A percentile compares a stretch with the other conserved stretches of the same genome.
Evolutionary conservation across 1,140 invertebrate species (phyloP).

Genomic region (Streblospio benedicti): DNA sequence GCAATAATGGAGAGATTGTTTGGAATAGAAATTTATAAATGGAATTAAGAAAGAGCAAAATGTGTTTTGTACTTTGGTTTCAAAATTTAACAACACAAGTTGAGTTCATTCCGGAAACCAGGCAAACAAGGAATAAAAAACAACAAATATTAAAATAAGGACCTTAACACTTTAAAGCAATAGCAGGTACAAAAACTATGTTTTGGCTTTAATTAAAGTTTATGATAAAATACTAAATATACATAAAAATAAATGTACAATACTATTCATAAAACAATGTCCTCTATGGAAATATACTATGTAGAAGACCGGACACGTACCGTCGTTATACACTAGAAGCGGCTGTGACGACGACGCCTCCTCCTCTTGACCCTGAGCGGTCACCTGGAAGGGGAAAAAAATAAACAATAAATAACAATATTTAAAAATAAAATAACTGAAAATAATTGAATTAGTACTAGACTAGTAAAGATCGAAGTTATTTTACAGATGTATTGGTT

Average conservation of each 20-base stretch:
- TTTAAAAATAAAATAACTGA: not conserved
- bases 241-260: not conserved
- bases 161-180: not conserved
- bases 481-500: not conserved
- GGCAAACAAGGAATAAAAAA: too few species aligned
- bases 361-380: constrained; percentile 26
- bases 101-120: too few species aligned
- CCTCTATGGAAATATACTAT: too few species aligned
- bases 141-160: not conserved
- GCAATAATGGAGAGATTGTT: not conserved
- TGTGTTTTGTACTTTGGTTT: too few species aligned
- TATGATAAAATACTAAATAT: not conserved
- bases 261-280: too few species aligned
- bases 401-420: not conserved
- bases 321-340: constrained; percentile 36
- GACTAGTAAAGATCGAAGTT: not conserved
- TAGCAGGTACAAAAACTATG: not conserved
- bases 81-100: too few species aligned
- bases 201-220: not conserved
- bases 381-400: constrained; percentile 21
- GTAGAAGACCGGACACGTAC: constrained; percentile 18
- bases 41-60: too few species aligned
- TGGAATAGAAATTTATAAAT: not conserved
- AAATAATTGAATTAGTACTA: not conserved
- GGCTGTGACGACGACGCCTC: constrained; percentile 23